Evolutionary conservation across 53 echinoderm and acorn worm genomes (phyloP).

Genomic region (Echinometra lucunter): DNA sequence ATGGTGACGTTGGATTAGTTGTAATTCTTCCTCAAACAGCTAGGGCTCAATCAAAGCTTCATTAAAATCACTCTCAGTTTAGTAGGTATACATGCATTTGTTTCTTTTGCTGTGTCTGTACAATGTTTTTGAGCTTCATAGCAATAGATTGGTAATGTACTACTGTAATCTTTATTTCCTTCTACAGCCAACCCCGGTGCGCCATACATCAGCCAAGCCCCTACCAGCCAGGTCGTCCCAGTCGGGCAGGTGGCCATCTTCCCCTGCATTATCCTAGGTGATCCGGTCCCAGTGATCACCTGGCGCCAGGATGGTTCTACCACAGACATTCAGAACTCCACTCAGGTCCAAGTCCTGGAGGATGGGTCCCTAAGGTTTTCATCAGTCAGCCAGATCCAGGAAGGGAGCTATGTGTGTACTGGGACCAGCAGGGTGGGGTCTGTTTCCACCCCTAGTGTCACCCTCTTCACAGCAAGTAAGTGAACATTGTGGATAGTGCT

Average conservation of each 20-base stretch:
- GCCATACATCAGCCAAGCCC: slow-evolving; percentile 87
- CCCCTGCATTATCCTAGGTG: slow-evolving; percentile 88
- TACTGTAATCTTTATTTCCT: not conserved
- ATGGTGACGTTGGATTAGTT: too few species aligned
- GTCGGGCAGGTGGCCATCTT: slow-evolving; percentile 74
- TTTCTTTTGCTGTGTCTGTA: slow-evolving; percentile 63
- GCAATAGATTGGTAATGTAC: not conserved
- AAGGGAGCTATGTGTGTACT: slow-evolving; percentile 86
- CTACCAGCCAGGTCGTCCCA: slow-evolving; percentile 77
- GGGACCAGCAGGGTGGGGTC: slow-evolving; percentile 82
- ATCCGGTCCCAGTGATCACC: slow-evolving; percentile 79
- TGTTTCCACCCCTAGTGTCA: slow-evolving; percentile 74
- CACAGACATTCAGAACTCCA: slow-evolving; percentile 56
- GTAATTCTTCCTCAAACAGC: too few species aligned
- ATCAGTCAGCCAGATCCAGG: slow-evolving; percentile 72
- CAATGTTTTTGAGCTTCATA: not conserved
- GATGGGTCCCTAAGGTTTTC: slow-evolving; percentile 81
- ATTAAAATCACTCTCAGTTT: not conserved
- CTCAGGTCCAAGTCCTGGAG: slow-evolving; percentile 57
- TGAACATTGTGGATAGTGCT: not conserved
- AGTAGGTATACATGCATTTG: too few species aligned
- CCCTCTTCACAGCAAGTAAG: slow-evolving; percentile 90
- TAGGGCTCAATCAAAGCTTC: too few species aligned
- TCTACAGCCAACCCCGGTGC: slow-evolving; percentile 94
- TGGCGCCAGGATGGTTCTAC: slow-evolving; percentile 77